phyloP scores from a whole-genome alignment of 2,113 vertebrate genomes.

The Myiopsitta monachus region DNA sequence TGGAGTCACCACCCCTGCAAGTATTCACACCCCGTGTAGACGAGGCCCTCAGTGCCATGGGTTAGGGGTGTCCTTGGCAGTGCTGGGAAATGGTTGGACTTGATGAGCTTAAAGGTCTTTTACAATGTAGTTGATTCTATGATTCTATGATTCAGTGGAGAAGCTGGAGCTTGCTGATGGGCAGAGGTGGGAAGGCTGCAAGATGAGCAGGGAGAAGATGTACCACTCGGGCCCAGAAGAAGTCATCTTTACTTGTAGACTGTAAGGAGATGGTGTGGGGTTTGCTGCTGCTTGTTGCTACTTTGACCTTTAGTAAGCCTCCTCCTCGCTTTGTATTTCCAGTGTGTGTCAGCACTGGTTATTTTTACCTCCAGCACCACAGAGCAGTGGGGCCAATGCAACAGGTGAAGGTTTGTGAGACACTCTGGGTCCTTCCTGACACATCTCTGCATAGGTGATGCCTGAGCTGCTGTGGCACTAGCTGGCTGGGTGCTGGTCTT shows the following conservation, averaged over 20 bases:
- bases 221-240: neutral
- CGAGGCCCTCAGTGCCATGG: neutral
- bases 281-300: neutral
- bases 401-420: neutral
- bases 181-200: neutral
- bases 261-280: neutral
- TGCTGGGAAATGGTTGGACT: neutral
- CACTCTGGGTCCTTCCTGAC: neutral
- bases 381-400: neutral
- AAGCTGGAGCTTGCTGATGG: neutral
- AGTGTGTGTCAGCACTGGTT: neutral
- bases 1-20: fast-evolving
- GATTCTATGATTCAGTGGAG: neutral
- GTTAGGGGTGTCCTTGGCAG: neutral
- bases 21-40: neutral
- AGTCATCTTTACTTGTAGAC: neutral
- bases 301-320: neutral
- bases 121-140: neutral
- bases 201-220: neutral
- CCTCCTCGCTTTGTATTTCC: neutral
- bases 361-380: neutral
- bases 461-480: fast-evolving
- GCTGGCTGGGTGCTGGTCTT: neutral
- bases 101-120: neutral
- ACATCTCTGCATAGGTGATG: neutral